Evolutionary conservation across 2,888 invertebrate species (phyloP).

Genomic region (Hetaerina titia): DNA sequence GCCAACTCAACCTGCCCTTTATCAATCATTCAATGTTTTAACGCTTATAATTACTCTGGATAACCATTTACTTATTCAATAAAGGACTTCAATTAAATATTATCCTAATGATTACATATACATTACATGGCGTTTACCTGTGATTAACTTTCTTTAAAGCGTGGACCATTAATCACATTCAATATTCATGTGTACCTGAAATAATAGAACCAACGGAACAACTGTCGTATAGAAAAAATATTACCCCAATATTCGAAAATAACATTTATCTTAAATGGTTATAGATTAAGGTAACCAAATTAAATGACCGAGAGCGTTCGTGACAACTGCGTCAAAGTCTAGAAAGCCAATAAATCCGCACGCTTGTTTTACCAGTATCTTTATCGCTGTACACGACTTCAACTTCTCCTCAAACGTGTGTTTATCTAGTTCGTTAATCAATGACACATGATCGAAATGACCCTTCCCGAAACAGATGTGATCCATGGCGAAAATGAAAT

Average conservation of each 20-base stretch:
- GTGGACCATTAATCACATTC: no score
- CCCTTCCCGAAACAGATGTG: constrained; percentile 11
- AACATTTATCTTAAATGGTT: background rate
- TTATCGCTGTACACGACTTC: background rate
- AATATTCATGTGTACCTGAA: no score
- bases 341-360: constrained; percentile 10
- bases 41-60: no score
- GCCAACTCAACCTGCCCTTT: no score
- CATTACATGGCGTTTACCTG: no score
- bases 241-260: background rate
- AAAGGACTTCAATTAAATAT: no score
- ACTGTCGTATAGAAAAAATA: no score
- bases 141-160: no score
- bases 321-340: background rate
- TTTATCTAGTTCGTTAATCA: constrained; percentile 32
- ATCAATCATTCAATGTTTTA: no score
- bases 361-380: background rate
- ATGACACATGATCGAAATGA: constrained; percentile 32
- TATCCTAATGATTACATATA: no score
- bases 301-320: background rate
- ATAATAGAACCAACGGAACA: no score
- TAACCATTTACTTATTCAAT: no score
- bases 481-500: background rate
- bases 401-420: background rate
- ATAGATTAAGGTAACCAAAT: background rate